Conservation (phyloP, 1,140 invertebrate genomes). For the Lanistes nyassanus region DNA sequence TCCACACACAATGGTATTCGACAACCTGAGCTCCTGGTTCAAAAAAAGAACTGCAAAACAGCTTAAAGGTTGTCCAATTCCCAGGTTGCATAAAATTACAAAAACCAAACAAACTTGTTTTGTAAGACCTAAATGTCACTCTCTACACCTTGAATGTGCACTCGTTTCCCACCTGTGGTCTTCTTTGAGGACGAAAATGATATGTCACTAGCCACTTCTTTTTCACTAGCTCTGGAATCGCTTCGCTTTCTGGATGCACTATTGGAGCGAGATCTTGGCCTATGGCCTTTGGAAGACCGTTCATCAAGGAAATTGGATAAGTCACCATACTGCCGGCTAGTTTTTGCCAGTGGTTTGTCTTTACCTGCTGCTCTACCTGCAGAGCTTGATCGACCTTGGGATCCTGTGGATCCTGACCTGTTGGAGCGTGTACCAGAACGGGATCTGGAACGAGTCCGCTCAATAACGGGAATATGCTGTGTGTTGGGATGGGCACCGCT, state of each 20-base stretch:
- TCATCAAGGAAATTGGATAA: slow-evolving; percentile 18
- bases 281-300: slow-evolving; percentile 2
- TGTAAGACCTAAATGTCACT: slow-evolving; percentile 11
- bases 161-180: slow-evolving; percentile 16
- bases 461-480: slow-evolving; percentile 11
- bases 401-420: slow-evolving; percentile 11
- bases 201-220: slow-evolving; percentile 2
- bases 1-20: too few species aligned
- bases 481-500: slow-evolving; percentile 14
- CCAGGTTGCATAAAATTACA: too few species aligned
- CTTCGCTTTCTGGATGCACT: slow-evolving; percentile 8
- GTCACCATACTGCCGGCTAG: slow-evolving; percentile 7
- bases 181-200: slow-evolving; percentile 23
- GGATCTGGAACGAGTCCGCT: slow-evolving; percentile 13
- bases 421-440: background rate
- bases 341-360: background rate
- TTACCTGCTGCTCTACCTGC: slow-evolving; percentile 11
- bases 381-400: background rate
- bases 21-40: too few species aligned
- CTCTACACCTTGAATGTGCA: slow-evolving; percentile 19
- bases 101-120: too few species aligned
- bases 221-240: slow-evolving; percentile 18
- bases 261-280: slow-evolving; percentile 11
- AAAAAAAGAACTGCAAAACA: too few species aligned
- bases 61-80: too few species aligned